phyloP scores from a whole-genome alignment of 92 coral and sea anemone genomes.

The Phymanthus crucifer region DNA sequence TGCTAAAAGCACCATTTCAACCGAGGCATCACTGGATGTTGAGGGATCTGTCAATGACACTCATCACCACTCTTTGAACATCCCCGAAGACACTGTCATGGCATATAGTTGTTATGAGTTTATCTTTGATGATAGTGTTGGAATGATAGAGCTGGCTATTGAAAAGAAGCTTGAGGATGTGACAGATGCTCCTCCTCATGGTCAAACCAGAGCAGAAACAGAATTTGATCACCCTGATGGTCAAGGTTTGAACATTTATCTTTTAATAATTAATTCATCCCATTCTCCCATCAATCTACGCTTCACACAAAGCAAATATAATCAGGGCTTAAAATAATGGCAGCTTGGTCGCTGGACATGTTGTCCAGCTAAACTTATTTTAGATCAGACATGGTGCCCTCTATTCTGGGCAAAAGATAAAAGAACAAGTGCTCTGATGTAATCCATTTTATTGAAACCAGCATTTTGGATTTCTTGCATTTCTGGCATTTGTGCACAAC shows the following conservation, averaged over 20 bases:
- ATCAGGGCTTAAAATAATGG: too few relatives aligned
- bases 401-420: too few relatives aligned
- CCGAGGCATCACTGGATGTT: conserved; percentile 56
- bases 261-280: too few relatives aligned
- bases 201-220: not conserved
- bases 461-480: too few relatives aligned
- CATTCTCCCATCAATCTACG: too few relatives aligned
- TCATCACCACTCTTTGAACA: conserved; percentile 80
- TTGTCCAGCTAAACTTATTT: too few relatives aligned
- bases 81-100: conserved; percentile 78
- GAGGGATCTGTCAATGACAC: conserved; percentile 60
- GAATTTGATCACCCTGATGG: conserved; percentile 76
- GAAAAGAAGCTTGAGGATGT: conserved; percentile 43
- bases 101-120: conserved; percentile 82
- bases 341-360: too few relatives aligned
- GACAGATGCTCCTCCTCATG: conserved; percentile 62
- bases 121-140: conserved; percentile 51
- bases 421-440: too few relatives aligned
- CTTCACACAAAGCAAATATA: too few relatives aligned
- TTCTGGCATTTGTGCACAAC: too few relatives aligned
- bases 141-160: conserved; percentile 62
- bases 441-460: too few relatives aligned
- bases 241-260: conserved; percentile 37
- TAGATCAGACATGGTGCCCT: too few relatives aligned
- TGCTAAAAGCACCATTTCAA: conserved; percentile 42